Conservation (phyloP, 2,113 vertebrate species). For the Rallus limicola region DNA sequence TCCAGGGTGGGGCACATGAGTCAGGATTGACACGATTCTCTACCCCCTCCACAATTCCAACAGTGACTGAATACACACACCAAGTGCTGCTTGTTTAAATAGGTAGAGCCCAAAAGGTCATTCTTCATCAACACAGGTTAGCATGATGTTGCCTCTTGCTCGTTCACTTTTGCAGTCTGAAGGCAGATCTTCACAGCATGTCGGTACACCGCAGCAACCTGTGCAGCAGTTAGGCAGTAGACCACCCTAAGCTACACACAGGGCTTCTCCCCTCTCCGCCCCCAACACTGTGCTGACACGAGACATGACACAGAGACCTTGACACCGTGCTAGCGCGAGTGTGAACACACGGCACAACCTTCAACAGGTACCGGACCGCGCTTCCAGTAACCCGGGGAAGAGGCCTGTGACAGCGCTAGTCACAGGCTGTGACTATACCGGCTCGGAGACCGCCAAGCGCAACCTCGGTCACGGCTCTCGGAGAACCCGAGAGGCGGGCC, state of each 20-base stretch:
- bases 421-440: not conserved
- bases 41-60: not conserved
- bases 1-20: not conserved
- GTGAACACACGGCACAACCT: accelerated
- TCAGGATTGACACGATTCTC: accelerated
- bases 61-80: not conserved
- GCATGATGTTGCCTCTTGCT: accelerated
- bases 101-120: not conserved
- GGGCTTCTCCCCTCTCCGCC: not conserved
- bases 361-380: accelerated
- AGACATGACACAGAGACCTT: accelerated
- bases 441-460: not conserved
- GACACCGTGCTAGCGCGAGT: not conserved
- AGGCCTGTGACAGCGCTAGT: accelerated
- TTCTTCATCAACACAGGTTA: not conserved
- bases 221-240: not conserved
- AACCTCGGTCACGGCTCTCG: accelerated
- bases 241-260: not conserved
- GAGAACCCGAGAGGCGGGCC: accelerated
- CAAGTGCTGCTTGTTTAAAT: not conserved
- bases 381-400: not conserved
- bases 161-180: accelerated
- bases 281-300: accelerated
- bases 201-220: accelerated
- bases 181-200: accelerated